phyloP scores from a whole-genome alignment of 2,797 vertebrate genomes.

The Cirrhinus molitorella region DNA sequence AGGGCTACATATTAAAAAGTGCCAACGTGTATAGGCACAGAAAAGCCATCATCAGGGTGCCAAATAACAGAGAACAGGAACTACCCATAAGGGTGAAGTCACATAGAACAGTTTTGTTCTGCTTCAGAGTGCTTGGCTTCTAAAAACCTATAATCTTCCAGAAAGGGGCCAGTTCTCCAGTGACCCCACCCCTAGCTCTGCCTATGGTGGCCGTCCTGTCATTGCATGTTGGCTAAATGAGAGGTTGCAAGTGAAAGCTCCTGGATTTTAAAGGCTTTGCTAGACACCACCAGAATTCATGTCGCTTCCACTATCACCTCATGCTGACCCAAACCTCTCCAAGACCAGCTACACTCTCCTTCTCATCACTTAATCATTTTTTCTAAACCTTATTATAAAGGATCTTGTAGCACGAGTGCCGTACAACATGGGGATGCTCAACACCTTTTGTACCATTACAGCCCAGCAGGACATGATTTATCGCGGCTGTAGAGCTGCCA shows the following conservation, averaged over 20 bases:
- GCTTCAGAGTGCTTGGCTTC: not conserved
- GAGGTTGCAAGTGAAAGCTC: not conserved
- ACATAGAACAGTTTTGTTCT: not conserved
- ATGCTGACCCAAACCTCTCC: not conserved
- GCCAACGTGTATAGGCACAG: not conserved
- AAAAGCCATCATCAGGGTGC: not conserved
- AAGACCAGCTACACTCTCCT: slow-evolving; percentile 10
- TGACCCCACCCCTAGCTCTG: slow-evolving; percentile 1
- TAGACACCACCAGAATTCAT: not conserved
- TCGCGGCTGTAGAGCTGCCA: slow-evolving; percentile 37
- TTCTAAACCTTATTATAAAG: slow-evolving; percentile 39
- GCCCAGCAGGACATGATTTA: slow-evolving; percentile 57
- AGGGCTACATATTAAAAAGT: not conserved
- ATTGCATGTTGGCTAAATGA: not conserved
- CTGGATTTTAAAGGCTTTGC: not conserved
- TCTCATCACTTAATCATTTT: not conserved
- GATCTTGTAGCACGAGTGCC: slow-evolving; percentile 32
- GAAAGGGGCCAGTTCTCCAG: not conserved
- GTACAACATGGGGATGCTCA: slow-evolving; percentile 45
- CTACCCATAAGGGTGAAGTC: not conserved
- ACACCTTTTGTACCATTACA: slow-evolving; percentile 54
- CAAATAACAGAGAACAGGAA: not conserved
- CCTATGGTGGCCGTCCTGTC: not conserved
- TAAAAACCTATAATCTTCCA: not conserved
- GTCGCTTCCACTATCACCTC: not conserved